Evolutionary conservation across 2,113 vertebrate species (phyloP), one percentile per base, ranked within the genome.

Genomic region (Prinia subflava): DNA sequence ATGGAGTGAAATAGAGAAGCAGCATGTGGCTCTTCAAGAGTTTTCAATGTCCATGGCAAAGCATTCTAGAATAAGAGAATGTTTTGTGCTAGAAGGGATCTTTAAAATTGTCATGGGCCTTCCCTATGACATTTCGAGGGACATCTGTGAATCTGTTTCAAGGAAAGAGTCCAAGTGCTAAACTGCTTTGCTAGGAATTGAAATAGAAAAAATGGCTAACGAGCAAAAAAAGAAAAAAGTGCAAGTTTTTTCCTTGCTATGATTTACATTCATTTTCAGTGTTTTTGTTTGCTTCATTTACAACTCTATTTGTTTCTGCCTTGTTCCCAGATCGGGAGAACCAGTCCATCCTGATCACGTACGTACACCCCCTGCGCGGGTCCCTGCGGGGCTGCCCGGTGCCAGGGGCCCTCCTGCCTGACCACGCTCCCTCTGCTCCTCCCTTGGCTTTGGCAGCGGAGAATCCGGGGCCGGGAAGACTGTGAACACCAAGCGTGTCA

Each of bases 401-500:
- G 44, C 44, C 46, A 33, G 53, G 53, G 31, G 5, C 11, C 39
- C 50, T 57, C 73, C 57, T 80, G 52, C 49, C 77, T 95, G 42
- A 91, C 42, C 50, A 63, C 21, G 17, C 5, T 1, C 31, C 74
- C 75, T 90, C 81, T 93, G 57, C 75, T 74, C 81, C 68, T 92
- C 63, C 79, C 25, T 70, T 92, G 67, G 27, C 15, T 63, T 55
- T 89, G 92, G 37, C 94, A 99, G 98, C 0, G 98, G 83, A 77
- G 83, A 87, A 99, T 99, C 98, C 3, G 98, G 99, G 89, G 99
- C 99, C 21, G 99, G 99, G 94, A 99, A 99, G 98, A 99, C 99
- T 95, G 99, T 99, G 78, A 99, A 99, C 98, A 99, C 99, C 2
- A 99, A 99, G 73, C 98, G 99, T 97, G 99, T 99, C 98, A 99